A percentile compares a stretch with the other conserved stretches of the same genome.
phyloP scores from a whole-genome alignment of 2,797 vertebrate species.

The Sebastes trivittatus region DNA sequence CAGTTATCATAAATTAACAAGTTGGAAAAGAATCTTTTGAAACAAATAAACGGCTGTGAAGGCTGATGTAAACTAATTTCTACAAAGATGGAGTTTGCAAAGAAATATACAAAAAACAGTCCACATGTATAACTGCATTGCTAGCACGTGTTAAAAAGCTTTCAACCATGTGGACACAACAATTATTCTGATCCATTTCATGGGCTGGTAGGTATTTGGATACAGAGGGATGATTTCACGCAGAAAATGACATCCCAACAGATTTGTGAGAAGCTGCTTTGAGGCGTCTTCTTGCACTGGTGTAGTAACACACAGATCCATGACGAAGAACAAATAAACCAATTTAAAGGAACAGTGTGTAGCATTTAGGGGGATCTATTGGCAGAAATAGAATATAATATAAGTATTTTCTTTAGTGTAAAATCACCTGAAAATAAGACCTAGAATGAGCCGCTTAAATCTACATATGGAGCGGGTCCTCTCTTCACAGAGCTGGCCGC shows the following conservation, averaged over 20 bases:
- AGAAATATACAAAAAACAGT: neutral
- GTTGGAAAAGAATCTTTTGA: neutral
- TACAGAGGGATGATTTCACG: constrained; percentile 33
- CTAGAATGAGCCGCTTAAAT: neutral
- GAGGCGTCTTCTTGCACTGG: constrained; percentile 28
- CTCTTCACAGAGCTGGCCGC: too few relatives aligned
- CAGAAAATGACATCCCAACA: constrained; percentile 23
- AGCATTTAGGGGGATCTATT: neutral
- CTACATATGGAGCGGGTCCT: neutral
- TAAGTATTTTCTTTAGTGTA: neutral
- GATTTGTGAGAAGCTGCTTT: constrained; percentile 32
- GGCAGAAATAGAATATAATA: too few relatives aligned
- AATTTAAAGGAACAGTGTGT: neutral
- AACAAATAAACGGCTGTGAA: neutral
- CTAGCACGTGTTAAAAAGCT: neutral
- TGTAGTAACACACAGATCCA: constrained; percentile 17
- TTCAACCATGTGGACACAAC: constrained; percentile 5
- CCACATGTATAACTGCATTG: neutral
- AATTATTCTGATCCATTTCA: constrained; percentile 59
- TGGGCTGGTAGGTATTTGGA: constrained; percentile 31
- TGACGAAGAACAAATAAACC: neutral
- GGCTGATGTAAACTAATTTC: neutral
- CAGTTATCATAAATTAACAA: neutral
- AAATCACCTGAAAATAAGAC: neutral
- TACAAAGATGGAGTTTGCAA: neutral